Evolutionary conservation across 2,113 vertebrate species (phyloP).

Genomic region (Proterorhinus semilunaris): DNA sequence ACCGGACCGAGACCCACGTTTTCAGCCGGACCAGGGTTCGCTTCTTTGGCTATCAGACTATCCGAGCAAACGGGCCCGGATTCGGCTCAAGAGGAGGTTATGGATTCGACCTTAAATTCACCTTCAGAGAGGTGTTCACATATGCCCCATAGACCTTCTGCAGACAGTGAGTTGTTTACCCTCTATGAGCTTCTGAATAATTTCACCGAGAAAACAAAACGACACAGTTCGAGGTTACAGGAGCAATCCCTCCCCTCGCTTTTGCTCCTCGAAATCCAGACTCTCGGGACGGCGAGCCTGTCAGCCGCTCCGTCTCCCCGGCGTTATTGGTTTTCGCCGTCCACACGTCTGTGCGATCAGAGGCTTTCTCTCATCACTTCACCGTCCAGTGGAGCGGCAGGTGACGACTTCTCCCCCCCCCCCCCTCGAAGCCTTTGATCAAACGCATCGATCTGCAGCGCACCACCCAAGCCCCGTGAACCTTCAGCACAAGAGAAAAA

Average conservation of each 20-base stretch:
- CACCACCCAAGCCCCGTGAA: constrained; percentile 46
- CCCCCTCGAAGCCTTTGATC: constrained; percentile 57
- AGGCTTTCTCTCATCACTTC: constrained; percentile 16
- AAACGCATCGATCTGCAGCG: constrained; percentile 67
- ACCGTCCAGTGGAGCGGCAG: neutral
- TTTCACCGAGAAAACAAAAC: no score
- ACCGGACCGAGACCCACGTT: no score
- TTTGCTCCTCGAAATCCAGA: no score
- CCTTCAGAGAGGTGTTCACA: neutral
- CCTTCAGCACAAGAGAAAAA: constrained; percentile 52
- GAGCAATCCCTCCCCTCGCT: no score
- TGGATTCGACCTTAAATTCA: no score
- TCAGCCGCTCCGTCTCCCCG: neutral
- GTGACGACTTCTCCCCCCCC: constrained; percentile 52
- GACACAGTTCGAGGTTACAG: no score
- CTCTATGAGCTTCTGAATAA: neutral
- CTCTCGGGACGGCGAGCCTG: no score
- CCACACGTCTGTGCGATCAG: constrained; percentile 16
- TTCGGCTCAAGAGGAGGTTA: no score
- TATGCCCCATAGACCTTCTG: neutral
- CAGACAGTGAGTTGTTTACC: constrained; percentile 42
- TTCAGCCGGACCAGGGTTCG: no score
- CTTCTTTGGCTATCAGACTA: no score
- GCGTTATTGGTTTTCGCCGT: neutral
- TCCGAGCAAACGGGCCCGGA: no score